Evolutionary conservation across 2,888 invertebrate genomes (phyloP).

Genomic region (Bhutanitis thaidina): DNA sequence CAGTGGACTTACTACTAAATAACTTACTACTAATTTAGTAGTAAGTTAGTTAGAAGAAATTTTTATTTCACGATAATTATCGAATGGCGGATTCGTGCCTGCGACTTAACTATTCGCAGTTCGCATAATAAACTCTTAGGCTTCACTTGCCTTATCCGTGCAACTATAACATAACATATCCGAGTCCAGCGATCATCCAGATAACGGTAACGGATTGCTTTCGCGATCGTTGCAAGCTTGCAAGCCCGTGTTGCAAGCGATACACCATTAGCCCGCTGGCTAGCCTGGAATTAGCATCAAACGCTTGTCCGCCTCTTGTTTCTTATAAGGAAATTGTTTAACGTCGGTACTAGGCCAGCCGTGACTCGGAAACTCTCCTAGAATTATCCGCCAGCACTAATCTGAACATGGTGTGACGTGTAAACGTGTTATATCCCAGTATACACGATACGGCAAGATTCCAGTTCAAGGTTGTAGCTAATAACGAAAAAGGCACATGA

Average conservation of each 20-base stretch:
- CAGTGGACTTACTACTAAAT: no score
- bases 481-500: no score
- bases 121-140: no score
- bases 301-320: slow-evolving; percentile 35
- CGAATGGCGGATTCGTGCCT: no score
- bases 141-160: not conserved
- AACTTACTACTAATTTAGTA: no score
- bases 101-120: no score
- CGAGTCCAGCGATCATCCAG: not conserved
- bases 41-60: no score
- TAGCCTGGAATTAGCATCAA: slow-evolving; percentile 40
- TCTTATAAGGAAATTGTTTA: slow-evolving; percentile 33
- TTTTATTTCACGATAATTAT: no score
- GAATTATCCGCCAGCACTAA: not conserved
- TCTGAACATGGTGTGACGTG: not conserved
- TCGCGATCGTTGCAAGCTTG: not conserved
- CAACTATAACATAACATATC: not conserved
- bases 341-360: slow-evolving; percentile 4
- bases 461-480: slow-evolving; percentile 1
- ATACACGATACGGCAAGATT: not conserved
- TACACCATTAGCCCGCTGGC: slow-evolving; percentile 21
- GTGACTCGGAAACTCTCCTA: not conserved
- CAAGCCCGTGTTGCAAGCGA: not conserved
- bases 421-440: not conserved
- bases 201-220: slow-evolving; percentile 9